Percentiles rank a stretch among this genome's conserved stretches.
Evolutionary conservation across 2,797 vertebrate genomes (phyloP).

Genomic region (Syndactyla subalaris): DNA sequence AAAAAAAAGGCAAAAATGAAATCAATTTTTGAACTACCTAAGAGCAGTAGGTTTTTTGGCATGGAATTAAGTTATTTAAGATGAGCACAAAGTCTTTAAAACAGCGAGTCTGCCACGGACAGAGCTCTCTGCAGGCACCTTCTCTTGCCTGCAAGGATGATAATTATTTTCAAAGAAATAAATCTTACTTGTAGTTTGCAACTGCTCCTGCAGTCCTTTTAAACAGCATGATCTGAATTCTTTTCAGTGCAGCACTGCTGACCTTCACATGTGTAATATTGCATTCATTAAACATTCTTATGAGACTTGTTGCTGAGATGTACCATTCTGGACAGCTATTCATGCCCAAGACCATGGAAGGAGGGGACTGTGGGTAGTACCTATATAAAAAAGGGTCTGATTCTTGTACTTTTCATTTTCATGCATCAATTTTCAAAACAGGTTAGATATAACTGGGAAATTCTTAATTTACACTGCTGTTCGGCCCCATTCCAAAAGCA

Average conservation of each 20-base stretch:
- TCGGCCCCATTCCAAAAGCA: neutral
- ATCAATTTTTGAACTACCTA: conserved; percentile 25
- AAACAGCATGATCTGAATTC: conserved; percentile 7
- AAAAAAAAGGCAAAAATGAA: neutral
- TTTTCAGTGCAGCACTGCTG: neutral
- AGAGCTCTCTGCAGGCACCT: neutral
- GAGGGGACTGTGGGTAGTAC: neutral
- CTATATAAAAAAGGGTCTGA: neutral
- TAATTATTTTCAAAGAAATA: conserved; percentile 42
- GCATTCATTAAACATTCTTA: neutral
- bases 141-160: conserved; percentile 13
- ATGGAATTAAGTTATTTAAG: neutral
- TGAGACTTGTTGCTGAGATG: neutral
- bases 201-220: neutral
- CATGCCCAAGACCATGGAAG: neutral
- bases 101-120: neutral
- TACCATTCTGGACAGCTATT: neutral
- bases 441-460: neutral
- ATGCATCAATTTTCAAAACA: neutral
- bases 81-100: neutral
- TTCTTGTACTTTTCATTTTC: neutral
- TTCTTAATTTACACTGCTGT: neutral
- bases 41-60: neutral
- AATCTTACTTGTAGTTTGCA: neutral
- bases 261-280: neutral